phyloP scores from a whole-genome alignment of 2,888 invertebrate species.

The Electrophaes corylata region DNA sequence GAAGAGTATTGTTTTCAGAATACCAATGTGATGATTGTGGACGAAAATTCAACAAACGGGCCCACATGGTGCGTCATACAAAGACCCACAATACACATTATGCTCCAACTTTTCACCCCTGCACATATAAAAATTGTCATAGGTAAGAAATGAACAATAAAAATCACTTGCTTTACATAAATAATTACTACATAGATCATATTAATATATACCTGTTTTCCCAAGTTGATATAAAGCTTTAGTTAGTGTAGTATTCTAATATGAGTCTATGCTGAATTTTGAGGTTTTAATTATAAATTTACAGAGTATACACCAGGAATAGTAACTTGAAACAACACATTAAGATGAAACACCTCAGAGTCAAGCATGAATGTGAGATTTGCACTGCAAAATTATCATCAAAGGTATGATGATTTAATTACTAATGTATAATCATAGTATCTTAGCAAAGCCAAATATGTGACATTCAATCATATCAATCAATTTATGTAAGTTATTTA shows the following conservation, averaged over 20 bases:
- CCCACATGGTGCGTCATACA: constrained; percentile 65
- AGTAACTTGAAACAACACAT: constrained; percentile 84
- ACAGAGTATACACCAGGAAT: constrained; percentile 78
- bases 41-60: constrained; percentile 64
- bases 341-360: constrained; percentile 73
- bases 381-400: constrained; percentile 64
- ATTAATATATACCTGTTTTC: no score
- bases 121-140: constrained; percentile 65
- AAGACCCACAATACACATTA: constrained; percentile 54
- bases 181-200: no score
- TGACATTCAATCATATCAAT: no score
- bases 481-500: no score
- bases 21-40: constrained; percentile 71
- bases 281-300: constrained; percentile 37
- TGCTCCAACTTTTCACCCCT: constrained; percentile 50
- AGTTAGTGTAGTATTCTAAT: no score
- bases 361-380: constrained; percentile 72
- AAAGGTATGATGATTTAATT: constrained; percentile 63
- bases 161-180: not conserved
- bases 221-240: no score
- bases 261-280: no score
- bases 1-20: constrained; percentile 50
- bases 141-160: constrained; percentile 52
- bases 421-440: not conserved
- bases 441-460: not conserved